Base-by-base conservation (phyloP, 23 tunicate genomes). In the Phallusia fumigata region DNA sequence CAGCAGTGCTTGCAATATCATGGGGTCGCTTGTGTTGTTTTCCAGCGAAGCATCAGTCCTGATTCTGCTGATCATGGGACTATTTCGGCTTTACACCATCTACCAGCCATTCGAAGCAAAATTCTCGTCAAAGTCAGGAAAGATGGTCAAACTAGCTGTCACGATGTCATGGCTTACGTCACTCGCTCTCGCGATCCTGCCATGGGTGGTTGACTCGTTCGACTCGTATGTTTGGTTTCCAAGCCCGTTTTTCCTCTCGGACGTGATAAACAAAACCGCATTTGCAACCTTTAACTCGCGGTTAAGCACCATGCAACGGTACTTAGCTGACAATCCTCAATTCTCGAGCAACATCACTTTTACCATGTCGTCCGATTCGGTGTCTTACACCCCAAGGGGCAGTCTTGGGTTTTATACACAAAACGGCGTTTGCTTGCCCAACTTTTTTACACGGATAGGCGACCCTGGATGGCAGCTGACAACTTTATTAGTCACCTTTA, bases 341-440 rank as follows among this genome's bases (percentile, higher is more conserved):
- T 58, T 58, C 1, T 24, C 69, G 11, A 5, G 12, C 35, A 34
- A 33, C 44, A 34, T 5, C 22, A 74, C 78, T 2, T 30, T 74
- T 2, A 5, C 5, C 1, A 19, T 74, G 40, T 33, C 44, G 12
- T 19, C 40, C 40, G n/a, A 34, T 16, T 32, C 73, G 22, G 34
- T 34, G 33, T 28, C 32, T 28, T n/a, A 51, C 30, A 32, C 19
- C 0, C 65, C 79, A 18, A 12, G 0, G 12, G 86, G 81, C 16
- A 34, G 73, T 76, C 40, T 80, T 33, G 94, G 94, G 1, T 84
- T 84, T 44, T 89, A 89, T 58, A 82, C 89, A 19, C 84, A 79
- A 80, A 84, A 80, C 76, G 80, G 88, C 64, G 85, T 89, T 10
- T 89, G 94, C 80, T 50, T 89, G 65, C 94, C 94, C n/a, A 74